These are phyloP conservation scores for Eulemur albifrons DNA, from an alignment of 2,797 vertebrate genomes.

Conservation along the genomic window DNA sequence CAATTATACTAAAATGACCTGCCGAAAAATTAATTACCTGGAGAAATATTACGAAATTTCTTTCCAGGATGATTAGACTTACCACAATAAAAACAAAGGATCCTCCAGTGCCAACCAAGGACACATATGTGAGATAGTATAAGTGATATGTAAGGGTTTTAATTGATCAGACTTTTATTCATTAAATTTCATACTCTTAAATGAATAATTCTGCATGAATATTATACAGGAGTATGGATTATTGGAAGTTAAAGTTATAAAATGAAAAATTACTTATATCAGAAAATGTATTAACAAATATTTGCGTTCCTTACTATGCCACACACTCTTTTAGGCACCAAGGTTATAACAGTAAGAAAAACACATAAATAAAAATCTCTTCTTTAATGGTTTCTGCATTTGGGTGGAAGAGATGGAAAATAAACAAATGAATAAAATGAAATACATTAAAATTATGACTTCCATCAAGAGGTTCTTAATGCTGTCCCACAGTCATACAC, in stretches of 20 bases:
- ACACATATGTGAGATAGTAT: not conserved
- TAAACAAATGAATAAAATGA: not conserved
- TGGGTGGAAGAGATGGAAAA: not conserved
- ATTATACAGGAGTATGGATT: not conserved
- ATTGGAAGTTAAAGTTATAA: not conserved
- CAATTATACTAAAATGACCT: not conserved
- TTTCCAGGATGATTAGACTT: not conserved
- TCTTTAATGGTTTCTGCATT: not conserved
- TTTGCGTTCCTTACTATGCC: not conserved
- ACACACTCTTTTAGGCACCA: not conserved
- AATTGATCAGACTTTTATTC: not conserved
- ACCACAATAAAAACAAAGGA: not conserved
- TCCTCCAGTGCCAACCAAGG: not conserved
- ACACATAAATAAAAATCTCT: not conserved
- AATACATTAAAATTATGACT: not conserved
- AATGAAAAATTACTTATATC: not conserved
- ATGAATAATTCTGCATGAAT: not conserved
- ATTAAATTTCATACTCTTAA: slow-evolving; percentile 7
- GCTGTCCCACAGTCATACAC: not conserved
- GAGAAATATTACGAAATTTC: not conserved
- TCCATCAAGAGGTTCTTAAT: not conserved
- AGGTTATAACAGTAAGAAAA: not conserved
- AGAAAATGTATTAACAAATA: not conserved
- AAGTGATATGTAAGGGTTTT: not conserved
- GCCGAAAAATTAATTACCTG: not conserved